Percentiles rank a stretch among this genome's conserved stretches.
These are phyloP conservation scores for Crotalus tigris DNA, from an alignment of 2,113 vertebrate genomes.

Conservation along the genomic window DNA sequence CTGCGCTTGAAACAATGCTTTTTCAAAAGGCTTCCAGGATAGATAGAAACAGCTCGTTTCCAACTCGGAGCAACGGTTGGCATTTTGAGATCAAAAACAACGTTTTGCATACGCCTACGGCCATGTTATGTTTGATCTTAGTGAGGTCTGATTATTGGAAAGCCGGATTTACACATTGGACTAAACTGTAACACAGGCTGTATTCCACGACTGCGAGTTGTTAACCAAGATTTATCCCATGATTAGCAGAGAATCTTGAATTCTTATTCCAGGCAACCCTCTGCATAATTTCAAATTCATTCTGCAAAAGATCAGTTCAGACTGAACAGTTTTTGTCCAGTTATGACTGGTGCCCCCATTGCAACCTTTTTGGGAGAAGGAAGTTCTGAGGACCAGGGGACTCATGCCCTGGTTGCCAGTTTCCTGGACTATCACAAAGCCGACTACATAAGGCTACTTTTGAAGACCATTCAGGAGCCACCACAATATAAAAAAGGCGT, in stretches of 20 bases:
- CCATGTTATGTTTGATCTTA: background rate
- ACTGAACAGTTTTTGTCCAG: background rate
- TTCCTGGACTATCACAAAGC: too few relatives aligned
- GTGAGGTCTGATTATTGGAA: background rate
- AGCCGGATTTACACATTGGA: background rate
- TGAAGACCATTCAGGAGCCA: too few relatives aligned
- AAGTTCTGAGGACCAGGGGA: background rate
- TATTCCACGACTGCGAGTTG: background rate
- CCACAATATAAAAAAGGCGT: too few relatives aligned
- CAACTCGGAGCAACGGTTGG: background rate
- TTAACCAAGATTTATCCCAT: background rate
- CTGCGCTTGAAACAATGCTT: background rate
- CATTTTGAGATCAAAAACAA: background rate
- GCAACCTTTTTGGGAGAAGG: background rate
- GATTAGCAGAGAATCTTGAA: background rate
- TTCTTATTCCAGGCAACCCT: background rate
- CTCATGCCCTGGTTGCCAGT: background rate
- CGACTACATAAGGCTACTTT: too few relatives aligned
- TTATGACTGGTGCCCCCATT: background rate
- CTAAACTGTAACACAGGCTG: background rate
- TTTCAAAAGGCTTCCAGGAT: background rate
- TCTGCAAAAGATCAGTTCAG: background rate
- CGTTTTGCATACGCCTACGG: background rate
- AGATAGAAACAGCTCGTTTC: background rate
- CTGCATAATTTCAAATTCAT: background rate